These are phyloP conservation scores for Cacatua alba DNA, from an alignment of 2,113 vertebrate genomes.

Conservation along the genomic window DNA sequence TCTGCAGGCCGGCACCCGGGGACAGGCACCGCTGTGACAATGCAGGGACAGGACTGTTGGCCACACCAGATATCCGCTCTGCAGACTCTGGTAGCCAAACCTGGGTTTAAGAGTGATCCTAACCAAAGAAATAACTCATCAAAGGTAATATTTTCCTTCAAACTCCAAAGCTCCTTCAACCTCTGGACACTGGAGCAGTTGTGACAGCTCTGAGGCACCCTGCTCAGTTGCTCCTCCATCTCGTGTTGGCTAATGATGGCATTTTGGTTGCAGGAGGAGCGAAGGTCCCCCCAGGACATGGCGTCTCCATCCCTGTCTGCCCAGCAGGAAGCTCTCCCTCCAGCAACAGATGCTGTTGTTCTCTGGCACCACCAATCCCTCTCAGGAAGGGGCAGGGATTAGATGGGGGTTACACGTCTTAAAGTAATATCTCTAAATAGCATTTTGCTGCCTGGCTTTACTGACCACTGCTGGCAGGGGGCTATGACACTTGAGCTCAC, in stretches of 20 bases:
- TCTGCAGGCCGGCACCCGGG: too few species aligned
- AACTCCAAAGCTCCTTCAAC: neutral
- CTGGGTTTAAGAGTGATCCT: neutral
- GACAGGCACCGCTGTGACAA: too few species aligned
- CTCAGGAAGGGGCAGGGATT: constrained; percentile 16
- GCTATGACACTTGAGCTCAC: neutral
- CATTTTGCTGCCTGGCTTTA: neutral
- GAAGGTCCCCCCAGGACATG: fast-evolving
- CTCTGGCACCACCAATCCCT: neutral
- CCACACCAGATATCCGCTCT: neutral
- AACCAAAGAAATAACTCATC: neutral
- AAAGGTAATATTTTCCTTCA: neutral
- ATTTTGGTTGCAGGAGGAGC: neutral
- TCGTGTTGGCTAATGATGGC: fast-evolving
- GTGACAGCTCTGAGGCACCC: neutral
- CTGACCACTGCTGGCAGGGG: fast-evolving
- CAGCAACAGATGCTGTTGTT: constrained; percentile 40
- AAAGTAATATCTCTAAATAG: constrained; percentile 25
- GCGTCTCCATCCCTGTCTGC: neutral
- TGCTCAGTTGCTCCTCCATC: neutral
- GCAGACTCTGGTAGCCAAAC: neutral
- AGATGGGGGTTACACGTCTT: neutral
- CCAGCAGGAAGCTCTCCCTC: neutral
- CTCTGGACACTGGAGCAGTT: fast-evolving
- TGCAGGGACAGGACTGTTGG: neutral